Base-by-base conservation (phyloP, 2,797 vertebrate species). In the Sandelia bainsii region DNA sequence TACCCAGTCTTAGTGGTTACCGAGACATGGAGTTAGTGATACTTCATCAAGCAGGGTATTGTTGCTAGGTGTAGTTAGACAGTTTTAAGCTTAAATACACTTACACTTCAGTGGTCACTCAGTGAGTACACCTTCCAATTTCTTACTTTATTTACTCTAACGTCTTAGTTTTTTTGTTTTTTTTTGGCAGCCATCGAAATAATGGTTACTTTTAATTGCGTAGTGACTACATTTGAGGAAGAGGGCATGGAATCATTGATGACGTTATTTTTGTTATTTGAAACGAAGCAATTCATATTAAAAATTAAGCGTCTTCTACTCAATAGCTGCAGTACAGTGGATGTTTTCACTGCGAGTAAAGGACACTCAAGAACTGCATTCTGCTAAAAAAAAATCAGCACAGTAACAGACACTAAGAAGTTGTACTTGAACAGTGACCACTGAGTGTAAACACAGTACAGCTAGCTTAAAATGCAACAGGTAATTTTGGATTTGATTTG, bases 371-470 rank as follows among this genome's bases (percentile, higher is more conserved):
- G 37, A 11, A 39, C 12, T 39, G 37, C 12, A 13, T 11, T 13
- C 42, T 19, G 16, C 17, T 17, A 44, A 44, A 19, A 17, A 40
- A 13, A 17, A 13, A 44, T 17, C 16, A 7, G 8, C 14, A 50
- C 13, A 27, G 23, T 32, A 20, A 7, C 37, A 4, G 17, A 57
- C n/a, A 37, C n/a, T 45, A 48, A 44, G 20, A 27, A 37, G 45
- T 13, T 64, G 13, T 69, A 29, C 27, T 34, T 23, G 3, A 19
- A 12, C 5, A 17, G 40, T 63, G 56, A 70, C 57, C 73, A 58
- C 76, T 51, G 56, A 80, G 77, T 69, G 52, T 77, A 59, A 45
- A 44, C 40, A 16, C 13, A 20, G 27, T 37, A 25, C 52, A 75
- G 69, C 69, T 69, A 61, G 64, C 19, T 37, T n/a, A 6, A 50